Evolutionary conservation across 1,140 invertebrate genomes (phyloP).

Genomic region (Nixonia krombeini): DNA sequence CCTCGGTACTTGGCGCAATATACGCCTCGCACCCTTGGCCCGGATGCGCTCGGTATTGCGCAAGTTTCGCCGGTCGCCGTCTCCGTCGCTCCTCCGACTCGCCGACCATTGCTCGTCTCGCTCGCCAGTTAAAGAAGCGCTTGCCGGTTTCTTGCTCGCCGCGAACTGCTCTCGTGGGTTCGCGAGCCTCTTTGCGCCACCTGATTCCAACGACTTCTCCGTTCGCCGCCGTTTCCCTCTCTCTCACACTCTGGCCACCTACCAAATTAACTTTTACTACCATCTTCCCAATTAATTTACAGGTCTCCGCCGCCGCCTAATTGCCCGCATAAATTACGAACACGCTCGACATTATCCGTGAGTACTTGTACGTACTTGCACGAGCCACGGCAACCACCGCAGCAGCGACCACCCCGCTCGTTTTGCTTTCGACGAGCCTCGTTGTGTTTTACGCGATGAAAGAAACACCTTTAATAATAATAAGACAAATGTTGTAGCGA

Average conservation of each 20-base stretch:
- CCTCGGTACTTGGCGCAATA: neutral
- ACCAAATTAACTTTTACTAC: constrained; percentile 70
- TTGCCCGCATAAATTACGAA: constrained; percentile 66
- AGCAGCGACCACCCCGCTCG: constrained; percentile 2
- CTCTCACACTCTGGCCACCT: no score
- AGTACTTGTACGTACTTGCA: no score
- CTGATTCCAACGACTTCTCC: constrained; percentile 60
- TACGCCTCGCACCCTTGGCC: no score
- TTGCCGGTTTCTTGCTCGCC: constrained; percentile 39
- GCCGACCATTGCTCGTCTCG: no score
- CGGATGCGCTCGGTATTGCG: constrained; percentile 30
- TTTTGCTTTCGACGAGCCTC: no score
- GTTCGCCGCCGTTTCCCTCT: constrained; percentile 30
- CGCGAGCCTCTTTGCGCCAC: constrained; percentile 49
- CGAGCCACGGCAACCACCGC: constrained; percentile 25
- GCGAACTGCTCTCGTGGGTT: constrained; percentile 32
- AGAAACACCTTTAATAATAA: no score
- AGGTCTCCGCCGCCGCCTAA: constrained; percentile 57
- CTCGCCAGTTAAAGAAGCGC: constrained; percentile 24
- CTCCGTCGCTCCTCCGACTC: constrained; percentile 1
- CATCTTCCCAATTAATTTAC: constrained; percentile 69
- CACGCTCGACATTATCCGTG: no score
- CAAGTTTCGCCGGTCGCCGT: constrained; percentile 15
- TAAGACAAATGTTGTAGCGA: no score
- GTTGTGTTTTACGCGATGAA: no score